phyloP scores from a whole-genome alignment of 2,888 invertebrate species.

The Notodonta dromedarius region DNA sequence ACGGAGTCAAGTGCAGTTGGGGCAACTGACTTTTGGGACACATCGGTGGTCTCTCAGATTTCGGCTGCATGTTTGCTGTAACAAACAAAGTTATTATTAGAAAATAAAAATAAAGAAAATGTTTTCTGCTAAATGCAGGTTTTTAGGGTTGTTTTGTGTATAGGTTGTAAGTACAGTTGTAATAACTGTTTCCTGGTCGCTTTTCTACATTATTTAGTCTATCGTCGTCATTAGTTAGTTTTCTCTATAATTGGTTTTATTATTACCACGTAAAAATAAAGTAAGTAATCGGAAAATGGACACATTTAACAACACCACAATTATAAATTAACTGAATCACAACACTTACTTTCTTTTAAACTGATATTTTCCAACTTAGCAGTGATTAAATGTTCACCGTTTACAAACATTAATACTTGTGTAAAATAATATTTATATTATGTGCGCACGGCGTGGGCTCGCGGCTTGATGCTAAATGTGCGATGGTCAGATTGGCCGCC shows the following conservation, averaged over 20 bases:
- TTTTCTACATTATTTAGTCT: too few species aligned
- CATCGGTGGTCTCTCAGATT: conserved; percentile 68
- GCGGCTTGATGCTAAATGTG: conserved; percentile 60
- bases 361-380: conserved; percentile 66
- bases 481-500: conserved; percentile 47
- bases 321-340: conserved; percentile 10
- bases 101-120: conserved; percentile 5
- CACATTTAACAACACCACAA: neutral
- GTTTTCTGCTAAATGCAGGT: neutral
- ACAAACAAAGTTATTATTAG: conserved; percentile 29
- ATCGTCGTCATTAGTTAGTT: too few species aligned
- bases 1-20: conserved; percentile 69
- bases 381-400: conserved; percentile 67
- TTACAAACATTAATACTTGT: conserved; percentile 67
- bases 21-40: conserved; percentile 65
- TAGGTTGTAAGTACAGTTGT: too few species aligned
- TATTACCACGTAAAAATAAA: too few species aligned
- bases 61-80: conserved; percentile 74
- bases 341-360: conserved; percentile 67
- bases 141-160: too few species aligned
- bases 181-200: too few species aligned
- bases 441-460: conserved; percentile 39
- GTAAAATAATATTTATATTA: conserved; percentile 21
- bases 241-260: too few species aligned
- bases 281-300: too few species aligned